phyloP scores from a whole-genome alignment of 2,113 vertebrate species.

The Rhinolophus sinicus region DNA sequence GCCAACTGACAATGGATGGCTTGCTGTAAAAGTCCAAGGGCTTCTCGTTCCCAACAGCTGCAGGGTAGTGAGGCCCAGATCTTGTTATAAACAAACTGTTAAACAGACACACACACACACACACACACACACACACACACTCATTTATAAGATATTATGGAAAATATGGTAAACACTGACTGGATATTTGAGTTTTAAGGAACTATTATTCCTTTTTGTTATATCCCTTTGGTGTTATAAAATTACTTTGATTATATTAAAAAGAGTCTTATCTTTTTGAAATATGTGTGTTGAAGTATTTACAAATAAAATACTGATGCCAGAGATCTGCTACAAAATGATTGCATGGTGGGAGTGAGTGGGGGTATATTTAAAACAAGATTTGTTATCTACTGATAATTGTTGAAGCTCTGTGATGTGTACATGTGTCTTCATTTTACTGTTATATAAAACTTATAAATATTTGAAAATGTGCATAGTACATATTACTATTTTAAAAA shows the following conservation, averaged over 20 bases:
- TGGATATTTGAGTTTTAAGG: not conserved
- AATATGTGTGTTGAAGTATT: not conserved
- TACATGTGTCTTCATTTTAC: conserved; percentile 15
- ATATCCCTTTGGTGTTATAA: not conserved
- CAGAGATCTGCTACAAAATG: conserved; percentile 20
- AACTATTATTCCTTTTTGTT: not conserved
- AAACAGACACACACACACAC: not conserved
- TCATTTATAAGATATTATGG: not conserved
- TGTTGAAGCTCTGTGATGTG: not conserved
- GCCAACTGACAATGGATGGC: not conserved
- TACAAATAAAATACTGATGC: conserved; percentile 7
- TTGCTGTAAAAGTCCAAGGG: conserved; percentile 15
- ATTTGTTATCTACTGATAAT: not conserved
- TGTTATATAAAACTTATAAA: not conserved
- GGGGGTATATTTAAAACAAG: not conserved
- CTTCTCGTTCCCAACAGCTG: not conserved
- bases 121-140: not conserved
- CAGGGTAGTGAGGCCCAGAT: not conserved
- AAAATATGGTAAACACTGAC: not conserved
- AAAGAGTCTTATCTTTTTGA: not conserved
- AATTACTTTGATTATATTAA: not conserved
- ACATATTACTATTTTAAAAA: not conserved
- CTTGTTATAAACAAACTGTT: not conserved
- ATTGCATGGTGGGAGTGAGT: not conserved
- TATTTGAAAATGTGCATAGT: conserved; percentile 21